Evolutionary conservation across 2,113 vertebrate genomes (phyloP).

Genomic region (Antigone vipio): DNA sequence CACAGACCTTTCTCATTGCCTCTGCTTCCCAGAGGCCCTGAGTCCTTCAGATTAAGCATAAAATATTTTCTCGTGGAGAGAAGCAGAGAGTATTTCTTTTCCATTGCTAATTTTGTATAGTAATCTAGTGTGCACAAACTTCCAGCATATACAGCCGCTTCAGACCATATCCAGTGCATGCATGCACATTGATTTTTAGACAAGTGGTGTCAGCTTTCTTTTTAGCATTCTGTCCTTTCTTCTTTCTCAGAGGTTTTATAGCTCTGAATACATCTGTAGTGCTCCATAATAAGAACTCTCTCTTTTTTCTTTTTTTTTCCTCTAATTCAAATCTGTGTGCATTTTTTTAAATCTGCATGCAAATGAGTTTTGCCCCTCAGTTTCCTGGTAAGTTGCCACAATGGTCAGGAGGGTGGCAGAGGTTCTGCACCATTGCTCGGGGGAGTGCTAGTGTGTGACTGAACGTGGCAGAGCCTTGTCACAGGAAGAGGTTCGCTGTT

Average conservation of each 20-base stretch:
- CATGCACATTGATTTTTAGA: not conserved
- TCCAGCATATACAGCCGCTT: not conserved
- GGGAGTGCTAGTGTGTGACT: not conserved
- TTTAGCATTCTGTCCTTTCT: not conserved
- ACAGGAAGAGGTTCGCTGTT: not conserved
- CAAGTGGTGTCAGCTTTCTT: not conserved
- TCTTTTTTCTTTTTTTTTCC: not conserved
- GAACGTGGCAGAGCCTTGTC: not conserved
- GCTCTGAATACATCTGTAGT: not conserved
- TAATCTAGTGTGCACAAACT: not conserved
- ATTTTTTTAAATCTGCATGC: not conserved
- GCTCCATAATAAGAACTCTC: not conserved
- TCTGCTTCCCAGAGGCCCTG: not conserved
- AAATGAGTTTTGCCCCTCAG: not conserved
- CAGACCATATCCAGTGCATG: fast-evolving
- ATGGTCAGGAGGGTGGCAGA: not conserved
- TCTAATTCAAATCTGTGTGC: not conserved
- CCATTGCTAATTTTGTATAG: not conserved
- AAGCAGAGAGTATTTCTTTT: not conserved
- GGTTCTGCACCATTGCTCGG: not conserved
- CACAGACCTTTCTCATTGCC: not conserved
- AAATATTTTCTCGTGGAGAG: not conserved
- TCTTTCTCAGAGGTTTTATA: not conserved
- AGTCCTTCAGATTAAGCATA: not conserved
- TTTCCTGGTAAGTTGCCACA: not conserved